These are phyloP conservation scores for Speoplatyrhinus poulsoni DNA, from an alignment of 2,113 vertebrate species.

Conservation along the genomic window DNA sequence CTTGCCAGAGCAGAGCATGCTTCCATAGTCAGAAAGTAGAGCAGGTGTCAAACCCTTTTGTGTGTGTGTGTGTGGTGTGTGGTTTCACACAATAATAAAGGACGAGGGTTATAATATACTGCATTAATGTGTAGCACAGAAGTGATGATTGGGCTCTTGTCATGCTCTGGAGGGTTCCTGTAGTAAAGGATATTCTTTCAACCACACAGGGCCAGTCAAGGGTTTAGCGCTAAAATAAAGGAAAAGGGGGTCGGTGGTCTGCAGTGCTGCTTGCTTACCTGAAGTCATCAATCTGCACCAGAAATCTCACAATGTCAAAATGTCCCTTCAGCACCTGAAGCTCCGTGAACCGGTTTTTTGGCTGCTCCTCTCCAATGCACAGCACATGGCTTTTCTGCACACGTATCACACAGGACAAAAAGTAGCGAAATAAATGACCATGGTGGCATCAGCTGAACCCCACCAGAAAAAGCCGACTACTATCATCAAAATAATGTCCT, in stretches of 20 bases:
- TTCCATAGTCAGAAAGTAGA: conserved; percentile 22
- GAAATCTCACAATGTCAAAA: conserved; percentile 95
- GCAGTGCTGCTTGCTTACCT: conserved; percentile 79
- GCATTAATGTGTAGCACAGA: conserved; percentile 23
- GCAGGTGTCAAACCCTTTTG: conserved; percentile 43
- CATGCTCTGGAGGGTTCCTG: conserved; percentile 73
- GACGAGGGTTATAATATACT: conserved; percentile 35
- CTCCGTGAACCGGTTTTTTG: conserved; percentile 93
- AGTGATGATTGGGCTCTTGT: conserved; percentile 72
- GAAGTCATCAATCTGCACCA: conserved; percentile 91
- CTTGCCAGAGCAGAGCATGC: conserved; percentile 49
- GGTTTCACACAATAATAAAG: conserved; percentile 20
- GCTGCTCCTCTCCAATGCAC: conserved; percentile 93
- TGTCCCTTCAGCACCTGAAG: conserved; percentile 94
- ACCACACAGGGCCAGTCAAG: conserved; percentile 62
- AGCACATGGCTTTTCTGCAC: conserved; percentile 86
- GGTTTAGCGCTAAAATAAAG: no score
- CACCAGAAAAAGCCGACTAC: no score
- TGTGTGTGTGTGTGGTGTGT: conserved; percentile 19
- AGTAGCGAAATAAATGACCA: background rate
- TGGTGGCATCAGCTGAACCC: background rate
- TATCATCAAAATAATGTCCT: background rate
- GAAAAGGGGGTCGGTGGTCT: conserved; percentile 21
- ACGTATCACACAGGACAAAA: conserved; percentile 27
- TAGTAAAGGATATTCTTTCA: conserved; percentile 75